These are phyloP conservation scores for Cephus sareptanus DNA, from an alignment of 2,888 invertebrate species.

Conservation along the genomic window DNA sequence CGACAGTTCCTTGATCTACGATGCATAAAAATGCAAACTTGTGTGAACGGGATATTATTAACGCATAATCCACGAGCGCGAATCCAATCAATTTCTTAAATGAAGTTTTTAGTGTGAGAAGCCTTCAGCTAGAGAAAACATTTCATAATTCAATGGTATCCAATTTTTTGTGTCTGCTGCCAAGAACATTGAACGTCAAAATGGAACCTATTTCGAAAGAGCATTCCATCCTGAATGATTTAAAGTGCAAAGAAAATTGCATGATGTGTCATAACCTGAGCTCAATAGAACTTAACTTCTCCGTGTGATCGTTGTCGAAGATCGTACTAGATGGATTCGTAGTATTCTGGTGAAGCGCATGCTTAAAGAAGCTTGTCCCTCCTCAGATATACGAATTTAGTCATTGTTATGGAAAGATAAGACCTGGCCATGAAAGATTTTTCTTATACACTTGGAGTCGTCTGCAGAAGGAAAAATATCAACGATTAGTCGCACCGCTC, in stretches of 20 bases:
- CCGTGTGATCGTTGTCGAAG: slow-evolving; percentile 9
- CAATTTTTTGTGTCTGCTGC: not conserved
- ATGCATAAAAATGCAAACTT: not conserved
- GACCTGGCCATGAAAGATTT: not conserved
- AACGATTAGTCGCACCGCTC: not conserved
- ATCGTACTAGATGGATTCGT: slow-evolving; percentile 20
- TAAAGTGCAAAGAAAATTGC: not conserved
- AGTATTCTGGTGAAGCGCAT: slow-evolving; percentile 23
- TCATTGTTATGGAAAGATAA: slow-evolving; percentile 8
- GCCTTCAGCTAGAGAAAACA: not conserved
- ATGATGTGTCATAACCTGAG: not conserved
- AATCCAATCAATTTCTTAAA: not conserved
- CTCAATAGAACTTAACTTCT: slow-evolving; percentile 22
- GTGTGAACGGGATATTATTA: not conserved
- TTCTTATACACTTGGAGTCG: not conserved
- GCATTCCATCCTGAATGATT: not conserved
- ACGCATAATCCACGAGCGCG: not conserved
- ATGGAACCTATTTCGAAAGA: not conserved
- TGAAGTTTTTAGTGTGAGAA: not conserved
- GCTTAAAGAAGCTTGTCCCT: not conserved
- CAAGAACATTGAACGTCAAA: not conserved
- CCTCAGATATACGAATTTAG: slow-evolving; percentile 4
- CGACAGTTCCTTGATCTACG: not conserved
- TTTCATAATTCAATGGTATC: not conserved
- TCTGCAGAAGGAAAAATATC: not conserved